Conservation (phyloP, 2,797 vertebrate species). For the Periophthalmus magnuspinnatus region DNA sequence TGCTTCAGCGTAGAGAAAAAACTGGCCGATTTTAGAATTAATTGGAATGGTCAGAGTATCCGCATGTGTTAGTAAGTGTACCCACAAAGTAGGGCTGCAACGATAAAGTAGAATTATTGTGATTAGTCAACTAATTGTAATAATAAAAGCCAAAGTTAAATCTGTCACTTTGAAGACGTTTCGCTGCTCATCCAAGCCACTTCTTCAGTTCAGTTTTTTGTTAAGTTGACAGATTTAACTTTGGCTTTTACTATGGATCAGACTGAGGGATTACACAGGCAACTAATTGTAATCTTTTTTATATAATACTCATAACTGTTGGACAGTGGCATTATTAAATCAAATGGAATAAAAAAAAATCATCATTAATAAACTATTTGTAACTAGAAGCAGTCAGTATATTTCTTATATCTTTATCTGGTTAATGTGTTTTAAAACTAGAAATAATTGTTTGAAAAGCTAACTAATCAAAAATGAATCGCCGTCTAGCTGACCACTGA, state of each 20-base stretch:
- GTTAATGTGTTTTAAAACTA: too few relatives aligned
- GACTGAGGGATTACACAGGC: too few relatives aligned
- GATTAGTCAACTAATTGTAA: neutral
- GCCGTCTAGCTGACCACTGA: neutral
- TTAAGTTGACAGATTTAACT: too few relatives aligned
- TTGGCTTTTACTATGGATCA: too few relatives aligned
- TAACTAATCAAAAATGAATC: neutral
- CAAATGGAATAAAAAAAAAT: neutral
- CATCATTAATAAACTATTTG: neutral
- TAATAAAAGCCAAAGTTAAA: too few relatives aligned
- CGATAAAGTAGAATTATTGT: neutral
- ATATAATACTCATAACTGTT: too few relatives aligned
- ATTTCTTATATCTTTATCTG: too few relatives aligned
- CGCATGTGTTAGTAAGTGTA: too few relatives aligned
- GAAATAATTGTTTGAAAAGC: too few relatives aligned
- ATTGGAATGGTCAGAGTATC: neutral
- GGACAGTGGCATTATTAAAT: neutral
- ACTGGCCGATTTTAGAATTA: neutral
- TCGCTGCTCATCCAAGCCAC: too few relatives aligned
- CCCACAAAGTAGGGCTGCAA: neutral
- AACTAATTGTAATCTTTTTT: neutral
- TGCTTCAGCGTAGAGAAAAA: neutral
- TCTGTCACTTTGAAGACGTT: too few relatives aligned
- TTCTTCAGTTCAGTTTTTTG: too few relatives aligned
- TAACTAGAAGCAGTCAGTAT: neutral